Base-by-base conservation (phyloP, 2,113 vertebrate species). In the Erythrocercus mccallii region DNA sequence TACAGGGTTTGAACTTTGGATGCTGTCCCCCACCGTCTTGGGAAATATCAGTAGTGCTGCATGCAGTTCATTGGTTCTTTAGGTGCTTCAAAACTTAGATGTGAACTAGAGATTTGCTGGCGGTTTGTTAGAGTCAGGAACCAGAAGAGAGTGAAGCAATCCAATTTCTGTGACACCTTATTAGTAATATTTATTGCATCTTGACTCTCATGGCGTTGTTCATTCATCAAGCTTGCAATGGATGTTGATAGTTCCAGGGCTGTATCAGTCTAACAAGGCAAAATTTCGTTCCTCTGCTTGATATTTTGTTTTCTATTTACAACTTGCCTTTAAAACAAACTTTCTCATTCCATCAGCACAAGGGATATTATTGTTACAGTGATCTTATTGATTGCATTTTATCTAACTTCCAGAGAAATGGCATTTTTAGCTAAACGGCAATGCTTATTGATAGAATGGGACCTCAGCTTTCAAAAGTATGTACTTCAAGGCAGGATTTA, bases 111-210 rank as follows among this genome's bases (percentile, higher is more conserved):
- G 78, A 76, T 74, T 79, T 88, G n/a, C 61, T 88, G 48, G 53
- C 53, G 65, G 40, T 79, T 60, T 87, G 64, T 73, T 56, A 21
- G 73, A 85, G 57, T 81, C 45, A 30, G 74, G 61, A 94, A 72
- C 6, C 44, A 90, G 90, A 74, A 58, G 40, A 51, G 28, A 85
- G 45, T 37, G 57, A 90, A 92, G 78, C 50, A 94, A 87, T 91
- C 61, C 57, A 71, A 60, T 81, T 93, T 87, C 87, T 85, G 31
- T 79, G 90, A 77, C 70, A 61, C 40, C 6, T 40, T 82, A 93
- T 95, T 88, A 90, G 66, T 65, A 93, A 53, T 94, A 90, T 91
- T 95, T 94, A 82, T 88, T 85, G 70, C 74, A 45, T 50, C 70
- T 90, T 92, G 79, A 71, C 90, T 91, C 13, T 4, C 16, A 6